phyloP scores from a whole-genome alignment of 2,888 invertebrate genomes.

The Caenorhabditis parvicauda region DNA sequence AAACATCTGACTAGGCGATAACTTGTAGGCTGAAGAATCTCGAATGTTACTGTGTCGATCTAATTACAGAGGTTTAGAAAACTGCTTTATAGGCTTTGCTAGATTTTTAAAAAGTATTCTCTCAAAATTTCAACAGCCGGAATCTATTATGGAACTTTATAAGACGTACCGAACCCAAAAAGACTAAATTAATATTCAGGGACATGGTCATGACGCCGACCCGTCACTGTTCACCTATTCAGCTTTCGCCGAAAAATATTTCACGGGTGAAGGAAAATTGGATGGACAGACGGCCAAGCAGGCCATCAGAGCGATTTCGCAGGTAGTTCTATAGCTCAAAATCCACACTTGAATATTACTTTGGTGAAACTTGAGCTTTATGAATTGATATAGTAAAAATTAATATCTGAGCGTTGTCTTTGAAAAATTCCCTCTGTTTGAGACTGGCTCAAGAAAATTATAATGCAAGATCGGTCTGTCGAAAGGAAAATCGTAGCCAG shows the following conservation, averaged over 20 bases:
- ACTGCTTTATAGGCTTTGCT: too few species aligned
- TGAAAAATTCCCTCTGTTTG: not conserved
- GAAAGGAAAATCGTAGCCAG: too few species aligned
- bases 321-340: conserved; percentile 3
- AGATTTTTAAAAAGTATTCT: too few species aligned
- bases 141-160: not conserved
- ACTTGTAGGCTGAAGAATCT: too few species aligned
- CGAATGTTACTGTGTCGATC: too few species aligned
- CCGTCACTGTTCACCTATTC: conserved; percentile 37
- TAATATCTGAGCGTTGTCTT: not conserved
- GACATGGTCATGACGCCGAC: conserved; percentile 39
- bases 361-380: not conserved
- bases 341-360: not conserved
- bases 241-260: conserved; percentile 38
- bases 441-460: too few species aligned
- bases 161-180: too few species aligned
- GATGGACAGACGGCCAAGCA: conserved; percentile 51
- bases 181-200: conserved; percentile 14
- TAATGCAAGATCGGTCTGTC: too few species aligned
- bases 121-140: too few species aligned
- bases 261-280: conserved; percentile 53
- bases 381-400: not conserved
- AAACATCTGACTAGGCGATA: too few species aligned
- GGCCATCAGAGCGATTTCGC: conserved; percentile 36
- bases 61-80: too few species aligned